Evolutionary conservation across 2,888 invertebrate genomes (phyloP).

Genomic region (Crepidodera aurea): DNA sequence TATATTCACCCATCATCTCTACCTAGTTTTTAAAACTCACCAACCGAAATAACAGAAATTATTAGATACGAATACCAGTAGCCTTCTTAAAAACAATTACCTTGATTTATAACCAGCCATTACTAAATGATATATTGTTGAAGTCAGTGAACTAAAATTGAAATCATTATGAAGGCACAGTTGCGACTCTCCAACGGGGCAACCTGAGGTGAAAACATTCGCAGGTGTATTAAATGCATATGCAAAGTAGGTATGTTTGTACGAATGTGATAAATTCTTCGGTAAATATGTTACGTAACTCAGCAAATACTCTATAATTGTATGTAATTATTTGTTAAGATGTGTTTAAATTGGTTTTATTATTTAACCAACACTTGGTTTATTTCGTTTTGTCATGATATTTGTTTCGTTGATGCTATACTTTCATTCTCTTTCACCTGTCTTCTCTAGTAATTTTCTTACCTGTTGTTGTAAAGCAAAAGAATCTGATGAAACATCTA

Average conservation of each 20-base stretch:
- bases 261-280: conserved; percentile 12
- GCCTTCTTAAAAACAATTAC: conserved; percentile 5
- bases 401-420: neutral
- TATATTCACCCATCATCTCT: no score
- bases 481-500: no score
- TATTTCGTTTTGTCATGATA: neutral
- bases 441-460: no score
- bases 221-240: conserved; percentile 18
- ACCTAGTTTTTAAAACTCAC: no score
- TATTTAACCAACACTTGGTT: neutral
- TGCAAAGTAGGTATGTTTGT: neutral
- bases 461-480: no score
- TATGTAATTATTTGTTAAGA: conserved; percentile 1
- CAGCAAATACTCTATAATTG: conserved; percentile 7
- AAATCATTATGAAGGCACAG: conserved; percentile 14
- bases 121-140: conserved; percentile 19
- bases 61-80: conserved; percentile 11
- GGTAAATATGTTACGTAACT: conserved; percentile 9
- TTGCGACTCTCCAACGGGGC: conserved; percentile 13
- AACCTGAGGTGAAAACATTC: conserved; percentile 16
- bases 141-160: conserved; percentile 14
- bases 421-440: no score
- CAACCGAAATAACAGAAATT: neutral
- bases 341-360: neutral
- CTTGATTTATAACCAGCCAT: conserved; percentile 14